These are phyloP conservation scores for Aldrovandia affinis DNA, from an alignment of 2,797 vertebrate species.

Conservation along the genomic window DNA sequence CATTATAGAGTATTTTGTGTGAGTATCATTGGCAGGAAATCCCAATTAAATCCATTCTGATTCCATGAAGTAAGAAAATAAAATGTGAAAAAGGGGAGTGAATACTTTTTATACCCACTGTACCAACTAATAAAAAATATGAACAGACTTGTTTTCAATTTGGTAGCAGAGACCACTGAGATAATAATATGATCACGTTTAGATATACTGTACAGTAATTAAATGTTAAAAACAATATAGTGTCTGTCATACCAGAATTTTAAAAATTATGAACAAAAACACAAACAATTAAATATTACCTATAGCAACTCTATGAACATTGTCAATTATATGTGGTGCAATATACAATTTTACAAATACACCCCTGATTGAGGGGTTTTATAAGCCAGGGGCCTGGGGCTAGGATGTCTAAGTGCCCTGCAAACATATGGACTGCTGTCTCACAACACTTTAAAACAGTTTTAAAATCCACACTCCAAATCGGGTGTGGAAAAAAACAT, in stretches of 20 bases:
- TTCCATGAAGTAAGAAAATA: too few relatives aligned
- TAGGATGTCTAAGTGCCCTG: neutral
- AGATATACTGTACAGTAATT: constrained; percentile 11
- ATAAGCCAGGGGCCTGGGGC: neutral
- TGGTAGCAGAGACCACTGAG: constrained; percentile 26
- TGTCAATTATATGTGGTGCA: neutral
- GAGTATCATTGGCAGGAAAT: too few relatives aligned
- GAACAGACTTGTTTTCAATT: constrained; percentile 30
- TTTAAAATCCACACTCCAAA: constrained; percentile 4
- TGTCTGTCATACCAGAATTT: constrained; percentile 9
- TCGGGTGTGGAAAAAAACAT: neutral
- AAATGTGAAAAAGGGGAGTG: too few relatives aligned
- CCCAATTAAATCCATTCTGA: too few relatives aligned
- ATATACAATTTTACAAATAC: neutral
- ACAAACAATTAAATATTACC: constrained; percentile 5
- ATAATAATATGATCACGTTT: constrained; percentile 26
- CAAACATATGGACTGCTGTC: neutral
- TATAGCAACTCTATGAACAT: constrained; percentile 27
- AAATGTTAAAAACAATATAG: constrained; percentile 37
- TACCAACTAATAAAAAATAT: constrained; percentile 34
- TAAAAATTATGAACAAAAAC: constrained; percentile 34
- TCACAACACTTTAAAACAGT: constrained; percentile 1
- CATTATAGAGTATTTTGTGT: too few relatives aligned
- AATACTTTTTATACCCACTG: too few relatives aligned
- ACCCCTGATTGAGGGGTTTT: too few relatives aligned